These are phyloP conservation scores for Microtus oregoni DNA, from an alignment of 2,113 vertebrate genomes.

Conservation along the genomic window DNA sequence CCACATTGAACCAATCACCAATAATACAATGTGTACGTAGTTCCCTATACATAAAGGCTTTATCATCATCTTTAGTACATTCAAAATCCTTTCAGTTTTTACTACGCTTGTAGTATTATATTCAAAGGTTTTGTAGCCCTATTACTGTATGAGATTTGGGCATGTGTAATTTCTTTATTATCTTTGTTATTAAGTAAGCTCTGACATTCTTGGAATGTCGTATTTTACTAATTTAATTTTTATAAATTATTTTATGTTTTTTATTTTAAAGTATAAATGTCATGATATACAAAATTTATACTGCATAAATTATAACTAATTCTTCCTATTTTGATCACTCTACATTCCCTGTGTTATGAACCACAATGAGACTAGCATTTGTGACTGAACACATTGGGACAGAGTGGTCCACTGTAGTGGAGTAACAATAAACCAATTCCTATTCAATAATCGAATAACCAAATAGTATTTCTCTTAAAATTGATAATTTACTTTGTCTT, in stretches of 20 bases:
- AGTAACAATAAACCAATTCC: slow-evolving; percentile 4
- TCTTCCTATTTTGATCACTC: not conserved
- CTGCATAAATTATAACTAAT: not conserved
- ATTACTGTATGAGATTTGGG: not conserved
- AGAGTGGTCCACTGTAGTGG: not conserved
- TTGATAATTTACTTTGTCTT: not conserved
- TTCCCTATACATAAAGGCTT: not conserved
- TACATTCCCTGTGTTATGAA: not conserved
- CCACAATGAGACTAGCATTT: not conserved
- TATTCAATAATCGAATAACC: not conserved
- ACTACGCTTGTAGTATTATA: not conserved
- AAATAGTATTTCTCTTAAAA: not conserved
- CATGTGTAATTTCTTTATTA: not conserved
- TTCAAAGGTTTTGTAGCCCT: not conserved
- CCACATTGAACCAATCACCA: not conserved
- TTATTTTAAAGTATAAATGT: not conserved
- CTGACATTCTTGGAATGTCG: not conserved
- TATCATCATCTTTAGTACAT: not conserved
- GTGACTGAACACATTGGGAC: not conserved
- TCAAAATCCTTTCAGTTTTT: not conserved
- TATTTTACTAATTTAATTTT: slow-evolving; percentile 7
- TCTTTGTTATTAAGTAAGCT: not conserved
- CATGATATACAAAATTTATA: not conserved
- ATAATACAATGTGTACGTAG: not conserved
- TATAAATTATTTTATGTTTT: not conserved